phyloP scores from a whole-genome alignment of 2,113 vertebrate genomes.

The Mustela lutreola region DNA sequence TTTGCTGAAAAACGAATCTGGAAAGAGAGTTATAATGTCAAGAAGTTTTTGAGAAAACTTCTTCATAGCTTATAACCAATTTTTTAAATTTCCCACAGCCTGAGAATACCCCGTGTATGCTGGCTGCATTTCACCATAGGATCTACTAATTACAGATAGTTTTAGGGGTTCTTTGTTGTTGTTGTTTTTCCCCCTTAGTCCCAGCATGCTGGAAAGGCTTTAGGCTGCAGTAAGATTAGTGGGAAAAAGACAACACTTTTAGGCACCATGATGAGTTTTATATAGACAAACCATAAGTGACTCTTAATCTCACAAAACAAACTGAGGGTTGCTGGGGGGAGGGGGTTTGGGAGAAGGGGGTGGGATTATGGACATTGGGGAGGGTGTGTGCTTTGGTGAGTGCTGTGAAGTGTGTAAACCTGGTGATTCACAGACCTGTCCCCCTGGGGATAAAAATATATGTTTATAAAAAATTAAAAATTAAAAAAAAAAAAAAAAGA shows the following conservation, averaged over 20 bases:
- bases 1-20: not conserved
- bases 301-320: no score
- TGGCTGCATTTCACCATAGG: not conserved
- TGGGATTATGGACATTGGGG: no score
- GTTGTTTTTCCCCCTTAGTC: not conserved
- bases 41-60: not conserved
- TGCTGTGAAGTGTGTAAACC: no score
- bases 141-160: slow-evolving; percentile 6
- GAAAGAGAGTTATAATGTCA: not conserved
- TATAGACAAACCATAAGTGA: not conserved
- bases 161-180: not conserved
- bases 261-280: not conserved
- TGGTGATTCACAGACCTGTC: no score
- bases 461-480: no score
- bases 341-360: no score
- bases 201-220: slow-evolving; percentile 16
- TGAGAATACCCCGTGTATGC: not conserved
- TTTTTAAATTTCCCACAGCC: not conserved
- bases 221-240: slow-evolving; percentile 23
- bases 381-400: no score
- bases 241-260: not conserved
- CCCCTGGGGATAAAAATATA: no score
- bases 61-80: not conserved
- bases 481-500: not conserved
- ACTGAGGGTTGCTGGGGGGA: no score